A percentile compares a stretch with the other conserved stretches of the same genome.
Conservation (phyloP, 2,888 invertebrate species). For the Physocephala rufipes region DNA sequence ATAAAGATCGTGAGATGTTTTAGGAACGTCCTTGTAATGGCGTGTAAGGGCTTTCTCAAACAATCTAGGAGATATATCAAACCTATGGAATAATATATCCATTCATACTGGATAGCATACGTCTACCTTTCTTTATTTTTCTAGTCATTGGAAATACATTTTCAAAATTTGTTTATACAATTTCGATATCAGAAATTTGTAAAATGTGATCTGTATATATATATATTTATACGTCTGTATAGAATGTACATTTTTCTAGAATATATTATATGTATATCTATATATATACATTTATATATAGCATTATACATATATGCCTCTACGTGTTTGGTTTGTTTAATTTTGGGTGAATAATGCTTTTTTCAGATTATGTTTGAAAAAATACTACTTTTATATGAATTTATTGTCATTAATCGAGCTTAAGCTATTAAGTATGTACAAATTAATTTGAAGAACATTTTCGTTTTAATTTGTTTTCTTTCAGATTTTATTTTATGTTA, state of each 20-base stretch:
- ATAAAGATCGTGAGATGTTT: no score
- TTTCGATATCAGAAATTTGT: not conserved
- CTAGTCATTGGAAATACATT: slow-evolving; percentile 19
- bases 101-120: not conserved
- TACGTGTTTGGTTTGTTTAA: not conserved
- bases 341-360: slow-evolving; percentile 9
- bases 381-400: slow-evolving; percentile 18
- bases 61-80: no score
- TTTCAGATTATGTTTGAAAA: slow-evolving; percentile 12
- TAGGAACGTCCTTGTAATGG: no score
- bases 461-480: not conserved
- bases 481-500: not conserved
- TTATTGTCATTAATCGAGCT: slow-evolving; percentile 44
- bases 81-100: no score
- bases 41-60: no score
- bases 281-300: slow-evolving; percentile 12
- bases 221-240: no score
- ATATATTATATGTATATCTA: slow-evolving; percentile 6
- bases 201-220: not conserved
- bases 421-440: slow-evolving; percentile 45
- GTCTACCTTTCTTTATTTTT: slow-evolving; percentile 6
- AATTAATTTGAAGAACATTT: slow-evolving; percentile 37
- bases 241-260: slow-evolving; percentile 14
- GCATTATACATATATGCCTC: no score
- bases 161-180: slow-evolving; percentile 25